These are phyloP conservation scores for Aurelia coerulea DNA, from an alignment of 30 jellyfish, hydroid and myxozoan genomes.

Conservation along the genomic window DNA sequence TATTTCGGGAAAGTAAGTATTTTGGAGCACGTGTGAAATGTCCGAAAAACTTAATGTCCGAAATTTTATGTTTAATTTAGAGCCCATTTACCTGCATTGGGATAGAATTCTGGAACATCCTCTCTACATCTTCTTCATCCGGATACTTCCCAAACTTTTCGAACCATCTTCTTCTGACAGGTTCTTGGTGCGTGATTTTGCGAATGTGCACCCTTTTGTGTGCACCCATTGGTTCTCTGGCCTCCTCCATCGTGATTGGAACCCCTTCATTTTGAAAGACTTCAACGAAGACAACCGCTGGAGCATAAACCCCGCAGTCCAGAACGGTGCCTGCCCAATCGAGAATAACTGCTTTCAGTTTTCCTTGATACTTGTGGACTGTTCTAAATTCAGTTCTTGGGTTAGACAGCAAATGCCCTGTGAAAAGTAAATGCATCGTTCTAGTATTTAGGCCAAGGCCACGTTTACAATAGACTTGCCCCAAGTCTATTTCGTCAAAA, in stretches of 20 bases:
- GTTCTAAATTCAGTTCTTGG: slow-evolving; percentile 93
- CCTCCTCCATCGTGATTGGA: slow-evolving; percentile 96
- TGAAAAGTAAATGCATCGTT: background rate
- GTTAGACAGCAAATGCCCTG: slow-evolving; percentile 81
- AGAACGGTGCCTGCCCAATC: slow-evolving; percentile 99
- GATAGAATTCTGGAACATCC: slow-evolving; percentile 90
- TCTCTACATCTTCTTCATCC: slow-evolving; percentile 84
- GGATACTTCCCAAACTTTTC: slow-evolving; percentile 87
- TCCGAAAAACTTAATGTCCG: no score
- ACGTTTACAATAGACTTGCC: background rate
- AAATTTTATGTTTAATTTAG: no score
- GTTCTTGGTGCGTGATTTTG: slow-evolving; percentile 88
- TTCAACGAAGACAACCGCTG: slow-evolving; percentile 93
- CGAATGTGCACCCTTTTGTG: slow-evolving; percentile 91
- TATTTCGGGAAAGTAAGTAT: no score
- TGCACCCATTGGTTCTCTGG: slow-evolving; percentile 98
- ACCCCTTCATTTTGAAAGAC: slow-evolving; percentile 93
- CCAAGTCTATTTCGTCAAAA: no score
- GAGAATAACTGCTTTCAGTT: slow-evolving; percentile 87
- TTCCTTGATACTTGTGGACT: slow-evolving; percentile 86
- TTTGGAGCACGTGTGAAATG: no score
- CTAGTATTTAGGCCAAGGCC: background rate
- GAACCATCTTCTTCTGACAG: slow-evolving; percentile 92
- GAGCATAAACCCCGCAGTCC: slow-evolving; percentile 99
- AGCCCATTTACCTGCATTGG: slow-evolving; percentile 85